phyloP scores from a whole-genome alignment of 1,140 invertebrate species.

The Sminthurinus signatus region DNA sequence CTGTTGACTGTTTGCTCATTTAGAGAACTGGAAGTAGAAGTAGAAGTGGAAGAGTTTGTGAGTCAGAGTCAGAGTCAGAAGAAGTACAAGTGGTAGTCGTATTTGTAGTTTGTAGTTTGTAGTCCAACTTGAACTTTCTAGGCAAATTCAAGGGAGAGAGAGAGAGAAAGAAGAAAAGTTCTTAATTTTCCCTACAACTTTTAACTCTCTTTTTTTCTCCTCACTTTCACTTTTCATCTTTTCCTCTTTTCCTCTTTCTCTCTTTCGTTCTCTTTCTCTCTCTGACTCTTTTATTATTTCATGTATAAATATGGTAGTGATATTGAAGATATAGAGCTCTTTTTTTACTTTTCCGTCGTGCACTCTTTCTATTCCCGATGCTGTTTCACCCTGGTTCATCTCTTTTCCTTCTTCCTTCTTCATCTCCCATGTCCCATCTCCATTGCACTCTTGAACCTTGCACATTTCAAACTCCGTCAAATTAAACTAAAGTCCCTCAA shows the following conservation, averaged over 20 bases:
- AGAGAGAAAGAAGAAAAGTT: neutral
- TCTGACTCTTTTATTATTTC: no score
- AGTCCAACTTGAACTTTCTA: no score
- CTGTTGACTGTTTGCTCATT: constrained; percentile 1
- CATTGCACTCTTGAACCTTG: no score
- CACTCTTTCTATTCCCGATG: neutral
- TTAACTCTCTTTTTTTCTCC: neutral
- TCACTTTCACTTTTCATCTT: no score
- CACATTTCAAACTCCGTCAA: no score
- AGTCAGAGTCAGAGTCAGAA: no score
- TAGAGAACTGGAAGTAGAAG: neutral
- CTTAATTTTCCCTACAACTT: neutral
- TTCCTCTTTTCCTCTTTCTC: neutral
- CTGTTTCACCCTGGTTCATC: neutral
- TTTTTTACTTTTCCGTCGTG: neutral
- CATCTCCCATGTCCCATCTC: neutral
- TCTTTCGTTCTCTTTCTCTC: neutral
- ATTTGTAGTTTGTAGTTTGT: no score
- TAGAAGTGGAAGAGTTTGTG: neutral
- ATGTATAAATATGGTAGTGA: no score
- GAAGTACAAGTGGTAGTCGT: no score
- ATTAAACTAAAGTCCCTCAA: no score
- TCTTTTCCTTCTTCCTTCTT: neutral
- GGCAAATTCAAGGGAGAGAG: neutral
- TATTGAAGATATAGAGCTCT: no score